Base-by-base conservation (phyloP, 2,797 vertebrate genomes). In the Xenentodon cancila region DNA sequence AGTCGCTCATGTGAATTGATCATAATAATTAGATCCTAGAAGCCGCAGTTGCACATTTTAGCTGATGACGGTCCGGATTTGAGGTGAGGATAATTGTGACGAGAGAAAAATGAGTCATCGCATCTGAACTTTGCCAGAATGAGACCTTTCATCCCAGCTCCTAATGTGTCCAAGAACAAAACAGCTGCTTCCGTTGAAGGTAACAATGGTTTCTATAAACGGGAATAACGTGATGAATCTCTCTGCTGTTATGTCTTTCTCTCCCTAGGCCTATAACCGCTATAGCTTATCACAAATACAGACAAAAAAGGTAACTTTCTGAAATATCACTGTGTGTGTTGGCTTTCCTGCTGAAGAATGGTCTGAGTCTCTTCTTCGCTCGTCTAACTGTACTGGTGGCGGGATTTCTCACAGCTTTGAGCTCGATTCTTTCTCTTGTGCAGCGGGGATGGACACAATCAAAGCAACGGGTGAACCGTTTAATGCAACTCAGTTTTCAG, bases 221-320 rank as follows among this genome's bases (percentile, higher is more conserved):
- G 42, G 30, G 20, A 58, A 30, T 59, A 9, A 56, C 62, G 19
- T 54, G 57, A 63, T 79, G 27, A 74, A 70, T 51, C 59, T 22
- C 43, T 32, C 44, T 62, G 53, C 25, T 37, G 37, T 71, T 53
- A 68, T 80, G 66, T 74, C 69, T 78, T 70, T 79, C 67, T 85
- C 62, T 86, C 79, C 81, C 82, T 58, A 93, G 92, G 90, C 92
- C 59, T 58, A 83, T 89, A 89, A 65, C 86, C 87, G 90, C 11
- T 90, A 88, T 91, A 93, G 92, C 84, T 89, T 93, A 86, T 93
- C 92, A 71, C 90, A 92, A 83, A 88, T 92, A 79, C 87, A 85
- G 81, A 85, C 47, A 5, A 89, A 68, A 56, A 91, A 93, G 91
- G 91, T 93, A 93, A 91, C 42, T 42, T 66, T 54, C 37, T 61